Evolutionary conservation across 2,888 invertebrate genomes (phyloP).

Genomic region (Morpho helenor): DNA sequence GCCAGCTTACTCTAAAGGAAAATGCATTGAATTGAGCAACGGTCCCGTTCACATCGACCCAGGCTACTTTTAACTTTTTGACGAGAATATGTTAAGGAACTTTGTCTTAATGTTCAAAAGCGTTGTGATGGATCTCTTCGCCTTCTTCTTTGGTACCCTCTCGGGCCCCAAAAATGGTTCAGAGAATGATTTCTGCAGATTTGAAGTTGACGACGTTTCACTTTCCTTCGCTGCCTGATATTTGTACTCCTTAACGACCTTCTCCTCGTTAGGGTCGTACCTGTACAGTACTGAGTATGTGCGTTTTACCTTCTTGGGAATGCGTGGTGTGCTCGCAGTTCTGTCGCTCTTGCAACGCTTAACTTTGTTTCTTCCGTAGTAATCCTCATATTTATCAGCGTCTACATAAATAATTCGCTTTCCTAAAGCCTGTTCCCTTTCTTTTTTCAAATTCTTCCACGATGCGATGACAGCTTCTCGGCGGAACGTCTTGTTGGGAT

Average conservation of each 20-base stretch:
- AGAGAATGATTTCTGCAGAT: constrained; percentile 58
- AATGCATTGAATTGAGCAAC: constrained; percentile 75
- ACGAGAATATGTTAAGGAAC: constrained; percentile 66
- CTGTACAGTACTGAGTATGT: constrained; percentile 71
- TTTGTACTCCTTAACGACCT: constrained; percentile 71
- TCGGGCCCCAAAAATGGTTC: constrained; percentile 65
- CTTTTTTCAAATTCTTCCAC: constrained; percentile 73
- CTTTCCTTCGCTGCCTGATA: constrained; percentile 57
- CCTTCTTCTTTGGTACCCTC: constrained; percentile 63
- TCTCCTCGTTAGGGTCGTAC: constrained; percentile 67
- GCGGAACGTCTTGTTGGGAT: constrained; percentile 72
- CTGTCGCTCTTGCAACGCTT: constrained; percentile 73
- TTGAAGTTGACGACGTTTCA: constrained; percentile 34
- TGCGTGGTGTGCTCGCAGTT: constrained; percentile 46
- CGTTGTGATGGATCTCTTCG: constrained; percentile 69
- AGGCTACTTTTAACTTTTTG: constrained; percentile 54
- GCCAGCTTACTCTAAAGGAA: constrained; percentile 35
- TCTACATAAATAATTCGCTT: constrained; percentile 67
- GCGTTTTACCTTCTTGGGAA: constrained; percentile 66
- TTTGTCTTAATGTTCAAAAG: constrained; percentile 69
- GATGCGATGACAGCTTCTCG: constrained; percentile 74
- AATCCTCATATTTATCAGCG: constrained; percentile 65
- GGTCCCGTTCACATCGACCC: constrained; percentile 35
- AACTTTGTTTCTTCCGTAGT: constrained; percentile 66
- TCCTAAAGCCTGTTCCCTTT: constrained; percentile 68